Percentiles rank a stretch among this genome's conserved stretches.
Conservation (phyloP, 2,797 vertebrate species). For the Bufotes viridis region DNA sequence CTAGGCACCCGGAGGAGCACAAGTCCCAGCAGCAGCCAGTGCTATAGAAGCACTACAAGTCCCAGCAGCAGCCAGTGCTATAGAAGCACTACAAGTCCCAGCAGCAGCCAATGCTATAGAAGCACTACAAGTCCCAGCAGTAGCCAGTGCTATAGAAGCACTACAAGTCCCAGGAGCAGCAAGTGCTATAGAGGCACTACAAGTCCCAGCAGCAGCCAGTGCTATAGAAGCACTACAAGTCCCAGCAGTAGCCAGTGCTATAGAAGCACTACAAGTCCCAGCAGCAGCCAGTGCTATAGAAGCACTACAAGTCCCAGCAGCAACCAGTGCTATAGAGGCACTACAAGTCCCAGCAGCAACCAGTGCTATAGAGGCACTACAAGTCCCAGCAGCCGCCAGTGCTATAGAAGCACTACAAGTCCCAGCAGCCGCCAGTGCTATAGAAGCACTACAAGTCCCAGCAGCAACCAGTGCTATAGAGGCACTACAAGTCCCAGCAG, state of each 20-base stretch:
- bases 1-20: neutral
- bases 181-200: too few species aligned
- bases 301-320: neutral
- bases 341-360: neutral
- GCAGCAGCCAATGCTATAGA: too few species aligned
- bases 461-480: too few species aligned
- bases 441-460: slow-evolving; percentile 14
- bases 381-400: neutral
- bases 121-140: neutral
- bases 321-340: too few species aligned
- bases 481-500: neutral
- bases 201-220: neutral
- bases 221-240: too few species aligned
- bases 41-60: neutral
- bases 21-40: neutral
- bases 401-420: neutral
- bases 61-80: too few species aligned
- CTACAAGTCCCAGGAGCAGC: slow-evolving; percentile 5
- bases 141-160: neutral
- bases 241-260: neutral
- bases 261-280: neutral
- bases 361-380: too few species aligned
- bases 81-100: slow-evolving; percentile 14
- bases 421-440: too few species aligned
- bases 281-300: too few species aligned